These are phyloP conservation scores for Leptopterna dolabrata DNA, from an alignment of 2,888 invertebrate species.

Conservation along the genomic window DNA sequence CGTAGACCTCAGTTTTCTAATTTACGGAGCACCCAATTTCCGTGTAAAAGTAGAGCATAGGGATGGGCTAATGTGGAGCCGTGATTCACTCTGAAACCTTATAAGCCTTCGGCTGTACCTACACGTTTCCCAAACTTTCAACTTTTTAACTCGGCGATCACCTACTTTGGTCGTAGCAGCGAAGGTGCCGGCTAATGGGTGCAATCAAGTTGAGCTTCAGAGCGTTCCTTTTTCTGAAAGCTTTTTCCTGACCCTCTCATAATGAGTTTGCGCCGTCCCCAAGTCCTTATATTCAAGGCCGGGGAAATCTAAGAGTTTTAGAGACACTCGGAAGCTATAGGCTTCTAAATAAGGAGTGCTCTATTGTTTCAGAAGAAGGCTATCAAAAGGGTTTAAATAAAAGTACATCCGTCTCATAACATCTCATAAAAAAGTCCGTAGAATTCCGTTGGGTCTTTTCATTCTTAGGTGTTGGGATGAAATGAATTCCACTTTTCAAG, in stretches of 20 bases:
- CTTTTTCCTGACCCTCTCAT: background rate
- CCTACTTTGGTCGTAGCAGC: background rate
- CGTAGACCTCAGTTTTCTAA: background rate
- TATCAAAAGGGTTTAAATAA: too few relatives aligned
- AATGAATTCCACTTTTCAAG: too few relatives aligned
- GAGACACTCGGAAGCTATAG: too few relatives aligned
- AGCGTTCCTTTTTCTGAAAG: background rate
- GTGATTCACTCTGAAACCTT: background rate
- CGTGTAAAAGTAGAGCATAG: background rate
- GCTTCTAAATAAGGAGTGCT: too few relatives aligned
- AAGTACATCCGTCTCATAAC: too few relatives aligned
- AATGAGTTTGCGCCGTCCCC: background rate
- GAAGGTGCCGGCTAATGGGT: background rate
- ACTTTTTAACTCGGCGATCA: background rate
- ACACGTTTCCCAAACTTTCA: background rate
- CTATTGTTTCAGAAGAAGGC: too few relatives aligned
- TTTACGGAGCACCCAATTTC: background rate
- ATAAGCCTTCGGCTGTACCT: background rate
- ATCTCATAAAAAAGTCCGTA: too few relatives aligned
- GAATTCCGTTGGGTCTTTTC: too few relatives aligned
- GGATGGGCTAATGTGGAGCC: constrained; percentile 1
- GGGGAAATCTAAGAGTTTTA: too few relatives aligned
- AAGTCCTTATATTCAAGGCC: too few relatives aligned
- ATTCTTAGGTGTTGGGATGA: too few relatives aligned
- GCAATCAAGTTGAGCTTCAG: background rate